Conservation (phyloP, 2,888 invertebrate species). For the Dynastes tityus region DNA sequence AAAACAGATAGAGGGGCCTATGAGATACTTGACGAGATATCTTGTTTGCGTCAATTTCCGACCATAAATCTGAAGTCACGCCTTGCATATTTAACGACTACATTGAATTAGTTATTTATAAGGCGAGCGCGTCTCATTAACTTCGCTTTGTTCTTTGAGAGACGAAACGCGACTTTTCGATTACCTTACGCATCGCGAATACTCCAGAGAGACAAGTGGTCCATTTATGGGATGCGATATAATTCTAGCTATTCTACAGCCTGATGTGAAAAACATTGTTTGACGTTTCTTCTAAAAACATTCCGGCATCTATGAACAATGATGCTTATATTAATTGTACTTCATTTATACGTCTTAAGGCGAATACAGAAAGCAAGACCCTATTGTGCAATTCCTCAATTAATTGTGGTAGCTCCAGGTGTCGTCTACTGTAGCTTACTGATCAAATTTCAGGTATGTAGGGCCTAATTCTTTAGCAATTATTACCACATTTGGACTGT, state of each 20-base stretch:
- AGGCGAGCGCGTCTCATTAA: background rate
- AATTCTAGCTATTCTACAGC: no score
- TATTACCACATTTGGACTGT: no score
- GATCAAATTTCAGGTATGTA: no score
- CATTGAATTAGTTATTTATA: slow-evolving; percentile 40
- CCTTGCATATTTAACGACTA: slow-evolving; percentile 40
- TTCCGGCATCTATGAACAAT: background rate
- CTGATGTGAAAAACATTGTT: background rate
- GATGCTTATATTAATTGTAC: no score
- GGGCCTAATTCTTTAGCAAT: no score
- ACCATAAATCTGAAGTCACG: slow-evolving; percentile 43
- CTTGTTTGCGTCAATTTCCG: slow-evolving; percentile 38
- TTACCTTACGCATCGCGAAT: background rate
- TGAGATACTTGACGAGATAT: background rate
- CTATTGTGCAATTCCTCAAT: no score
- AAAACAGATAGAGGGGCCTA: background rate
- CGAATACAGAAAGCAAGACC: no score
- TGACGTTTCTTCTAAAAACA: background rate
- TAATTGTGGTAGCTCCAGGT: no score
- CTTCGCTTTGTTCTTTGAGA: slow-evolving; percentile 10
- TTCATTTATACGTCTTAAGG: no score
- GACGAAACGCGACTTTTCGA: background rate
- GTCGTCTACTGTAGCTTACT: no score
- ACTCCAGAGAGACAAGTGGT: no score
- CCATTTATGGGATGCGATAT: no score